A percentile compares a stretch with the other conserved stretches of the same genome.
Conservation (phyloP, 2,113 vertebrate genomes). For the Aphelocoma coerulescens region DNA sequence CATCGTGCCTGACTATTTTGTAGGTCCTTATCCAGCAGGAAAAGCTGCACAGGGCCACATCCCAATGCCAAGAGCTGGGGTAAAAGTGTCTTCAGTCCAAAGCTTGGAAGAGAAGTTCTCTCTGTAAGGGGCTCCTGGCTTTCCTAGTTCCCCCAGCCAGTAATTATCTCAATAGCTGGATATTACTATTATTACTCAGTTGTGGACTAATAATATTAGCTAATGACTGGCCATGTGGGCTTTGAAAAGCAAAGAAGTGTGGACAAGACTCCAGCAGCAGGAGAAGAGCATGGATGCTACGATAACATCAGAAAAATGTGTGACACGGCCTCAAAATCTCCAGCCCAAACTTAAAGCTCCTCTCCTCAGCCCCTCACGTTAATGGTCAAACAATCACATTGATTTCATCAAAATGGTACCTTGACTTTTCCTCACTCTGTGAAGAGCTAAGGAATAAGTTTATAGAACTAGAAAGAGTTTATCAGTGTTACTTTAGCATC, state of each 20-base stretch:
- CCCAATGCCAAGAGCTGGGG: background rate
- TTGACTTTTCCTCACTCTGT: background rate
- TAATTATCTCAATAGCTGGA: background rate
- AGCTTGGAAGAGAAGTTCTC: background rate
- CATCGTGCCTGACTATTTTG: background rate
- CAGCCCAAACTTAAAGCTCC: background rate
- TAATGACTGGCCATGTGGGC: background rate
- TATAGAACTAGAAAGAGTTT: background rate
- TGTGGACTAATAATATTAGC: background rate
- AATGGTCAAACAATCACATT: background rate
- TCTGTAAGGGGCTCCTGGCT: background rate
- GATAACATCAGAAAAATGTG: fast-evolving
- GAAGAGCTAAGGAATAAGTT: background rate
- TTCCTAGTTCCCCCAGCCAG: background rate
- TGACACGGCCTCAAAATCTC: background rate
- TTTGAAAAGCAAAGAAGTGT: background rate
- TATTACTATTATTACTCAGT: background rate
- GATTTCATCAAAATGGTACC: background rate
- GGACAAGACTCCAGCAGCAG: background rate
- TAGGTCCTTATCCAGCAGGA: background rate
- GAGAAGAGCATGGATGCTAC: background rate
- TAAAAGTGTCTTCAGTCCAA: background rate
- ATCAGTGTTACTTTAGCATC: background rate
- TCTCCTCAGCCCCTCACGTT: background rate
- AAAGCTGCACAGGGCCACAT: background rate